Conservation (phyloP, 2,888 invertebrate genomes). For the Harpalus rufipes region DNA sequence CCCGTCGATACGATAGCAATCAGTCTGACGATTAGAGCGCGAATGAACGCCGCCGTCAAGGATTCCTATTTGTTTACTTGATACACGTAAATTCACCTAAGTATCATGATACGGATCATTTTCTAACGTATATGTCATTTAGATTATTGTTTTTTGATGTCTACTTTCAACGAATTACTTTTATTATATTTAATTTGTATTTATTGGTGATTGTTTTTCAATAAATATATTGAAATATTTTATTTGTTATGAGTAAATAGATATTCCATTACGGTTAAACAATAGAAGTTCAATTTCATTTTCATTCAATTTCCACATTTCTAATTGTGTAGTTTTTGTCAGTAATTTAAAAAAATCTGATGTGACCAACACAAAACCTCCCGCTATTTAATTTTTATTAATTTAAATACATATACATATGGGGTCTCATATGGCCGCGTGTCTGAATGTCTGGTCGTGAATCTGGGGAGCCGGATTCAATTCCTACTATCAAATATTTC, state of each 20-base stretch:
- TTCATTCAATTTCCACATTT: too few species aligned
- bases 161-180: constrained; percentile 2
- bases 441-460: too few species aligned
- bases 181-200: constrained; percentile 37
- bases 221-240: neutral
- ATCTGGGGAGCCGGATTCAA: too few species aligned
- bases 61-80: constrained; percentile 9
- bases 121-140: constrained; percentile 37
- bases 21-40: neutral
- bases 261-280: neutral
- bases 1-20: constrained; percentile 17
- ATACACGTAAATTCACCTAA: neutral
- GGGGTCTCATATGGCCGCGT: too few species aligned
- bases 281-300: too few species aligned
- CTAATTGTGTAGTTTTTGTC: too few species aligned
- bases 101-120: constrained; percentile 36
- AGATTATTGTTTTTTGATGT: constrained; percentile 32
- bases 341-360: too few species aligned
- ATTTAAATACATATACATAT: too few species aligned
- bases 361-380: too few species aligned
- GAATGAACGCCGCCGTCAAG: constrained; percentile 1
- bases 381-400: too few species aligned
- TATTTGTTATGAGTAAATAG: neutral
- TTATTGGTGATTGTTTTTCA: constrained; percentile 31
- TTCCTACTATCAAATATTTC: too few species aligned